Percentiles rank a stretch among this genome's conserved stretches.
Evolutionary conservation across 2,113 vertebrate species (phyloP).

Genomic region (Monarcha castaneiventris): DNA sequence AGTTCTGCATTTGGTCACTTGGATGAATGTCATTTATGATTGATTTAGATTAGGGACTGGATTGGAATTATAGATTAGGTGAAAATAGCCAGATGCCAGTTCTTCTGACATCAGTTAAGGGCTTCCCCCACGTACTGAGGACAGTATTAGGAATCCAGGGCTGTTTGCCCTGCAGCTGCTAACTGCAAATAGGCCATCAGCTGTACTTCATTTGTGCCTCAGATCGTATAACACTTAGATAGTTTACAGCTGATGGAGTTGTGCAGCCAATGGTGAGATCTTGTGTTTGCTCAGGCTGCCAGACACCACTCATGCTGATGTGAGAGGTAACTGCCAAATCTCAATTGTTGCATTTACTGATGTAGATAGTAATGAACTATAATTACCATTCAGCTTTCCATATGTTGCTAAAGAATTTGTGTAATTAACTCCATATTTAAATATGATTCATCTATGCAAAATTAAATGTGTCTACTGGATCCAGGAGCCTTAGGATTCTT

Average conservation of each 20-base stretch:
- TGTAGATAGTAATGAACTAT: conserved; percentile 49
- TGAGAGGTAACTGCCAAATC: conserved; percentile 41
- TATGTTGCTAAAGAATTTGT: conserved; percentile 23
- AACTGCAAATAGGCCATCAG: neutral
- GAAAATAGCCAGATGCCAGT: neutral
- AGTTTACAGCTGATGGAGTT: neutral
- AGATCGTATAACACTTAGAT: neutral
- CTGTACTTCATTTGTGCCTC: neutral
- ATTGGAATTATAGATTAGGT: neutral
- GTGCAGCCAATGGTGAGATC: neutral
- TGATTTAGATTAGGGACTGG: neutral
- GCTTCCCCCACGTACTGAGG: neutral
- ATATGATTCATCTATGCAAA: conserved; percentile 42
- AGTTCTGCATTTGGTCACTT: neutral
- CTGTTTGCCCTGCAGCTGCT: neutral
- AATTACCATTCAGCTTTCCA: conserved; percentile 55
- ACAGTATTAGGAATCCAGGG: neutral
- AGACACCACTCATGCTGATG: neutral
- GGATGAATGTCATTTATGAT: neutral
- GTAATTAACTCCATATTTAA: conserved; percentile 57
- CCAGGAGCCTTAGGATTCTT: neutral
- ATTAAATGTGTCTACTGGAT: conserved; percentile 39
- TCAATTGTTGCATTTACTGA: conserved; percentile 36
- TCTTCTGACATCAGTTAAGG: neutral
- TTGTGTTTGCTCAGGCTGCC: neutral